These are phyloP conservation scores for Palythoa caribaeorum DNA, from an alignment of 92 coral and sea anemone species.

Conservation along the genomic window DNA sequence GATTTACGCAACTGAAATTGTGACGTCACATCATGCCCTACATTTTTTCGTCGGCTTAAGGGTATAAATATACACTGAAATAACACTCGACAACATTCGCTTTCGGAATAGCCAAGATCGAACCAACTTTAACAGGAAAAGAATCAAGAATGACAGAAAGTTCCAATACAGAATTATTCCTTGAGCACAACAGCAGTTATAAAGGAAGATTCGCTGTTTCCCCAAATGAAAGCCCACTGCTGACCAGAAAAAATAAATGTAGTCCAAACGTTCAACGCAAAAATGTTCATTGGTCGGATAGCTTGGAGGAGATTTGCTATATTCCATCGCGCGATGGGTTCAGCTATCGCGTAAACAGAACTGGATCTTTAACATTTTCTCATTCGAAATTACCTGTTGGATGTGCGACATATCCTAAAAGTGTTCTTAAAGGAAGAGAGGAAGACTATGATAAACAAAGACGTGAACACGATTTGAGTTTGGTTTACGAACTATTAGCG, in stretches of 20 bases:
- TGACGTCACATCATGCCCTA: too few species aligned
- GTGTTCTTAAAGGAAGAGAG: constrained; percentile 12
- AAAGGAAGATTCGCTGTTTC: constrained; percentile 1
- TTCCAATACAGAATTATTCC: background rate
- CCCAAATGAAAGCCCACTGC: background rate
- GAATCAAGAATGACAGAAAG: background rate
- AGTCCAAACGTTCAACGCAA: constrained; percentile 6
- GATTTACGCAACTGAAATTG: too few species aligned
- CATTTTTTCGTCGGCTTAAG: too few species aligned
- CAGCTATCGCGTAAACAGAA: background rate
- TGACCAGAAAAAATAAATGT: background rate
- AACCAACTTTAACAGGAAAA: background rate
- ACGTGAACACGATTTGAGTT: constrained; percentile 6
- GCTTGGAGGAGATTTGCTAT: background rate
- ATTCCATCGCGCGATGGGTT: constrained; percentile 14
- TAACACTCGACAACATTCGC: too few species aligned
- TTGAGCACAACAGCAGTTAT: background rate
- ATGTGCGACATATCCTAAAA: constrained; percentile 2
- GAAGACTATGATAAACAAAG: background rate
- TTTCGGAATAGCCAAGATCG: too few species aligned
- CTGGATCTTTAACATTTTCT: background rate
- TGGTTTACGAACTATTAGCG: constrained; percentile 3
- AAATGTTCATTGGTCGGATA: constrained; percentile 32
- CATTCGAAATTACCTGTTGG: background rate
- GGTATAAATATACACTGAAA: too few species aligned